These are phyloP conservation scores for Zaprionus davidi DNA, from an alignment of 1,140 invertebrate genomes.

Conservation along the genomic window DNA sequence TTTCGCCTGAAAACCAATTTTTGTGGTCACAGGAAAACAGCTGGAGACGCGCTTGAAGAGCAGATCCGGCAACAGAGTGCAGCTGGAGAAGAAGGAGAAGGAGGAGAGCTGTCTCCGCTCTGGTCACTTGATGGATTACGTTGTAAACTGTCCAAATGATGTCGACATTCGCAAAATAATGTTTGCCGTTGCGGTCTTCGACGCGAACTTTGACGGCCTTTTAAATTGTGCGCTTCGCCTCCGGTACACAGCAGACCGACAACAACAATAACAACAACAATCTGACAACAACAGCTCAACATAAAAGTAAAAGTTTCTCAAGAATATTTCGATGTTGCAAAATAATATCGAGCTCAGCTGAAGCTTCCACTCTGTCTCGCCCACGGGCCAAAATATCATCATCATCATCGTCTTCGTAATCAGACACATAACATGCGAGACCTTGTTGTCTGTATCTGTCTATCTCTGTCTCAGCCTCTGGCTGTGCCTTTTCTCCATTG, in stretches of 20 bases:
- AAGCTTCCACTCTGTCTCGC: not conserved
- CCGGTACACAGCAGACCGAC: not conserved
- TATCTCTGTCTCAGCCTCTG: not conserved
- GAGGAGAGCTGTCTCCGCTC: constrained; percentile 3
- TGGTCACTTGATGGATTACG: constrained; percentile 72
- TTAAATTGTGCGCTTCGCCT: constrained; percentile 54
- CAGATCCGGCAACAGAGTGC: not conserved
- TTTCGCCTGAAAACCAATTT: constrained; percentile 34
- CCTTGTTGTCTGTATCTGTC: not conserved
- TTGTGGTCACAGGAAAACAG: constrained; percentile 2
- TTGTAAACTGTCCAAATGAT: constrained; percentile 64
- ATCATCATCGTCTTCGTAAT: not conserved
- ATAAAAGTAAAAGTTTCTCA: constrained; percentile 68
- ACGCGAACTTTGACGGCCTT: constrained; percentile 36
- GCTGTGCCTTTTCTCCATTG: constrained; percentile 9
- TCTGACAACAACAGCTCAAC: constrained; percentile 5
- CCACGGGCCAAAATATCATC: not conserved
- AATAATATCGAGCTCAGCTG: not conserved
- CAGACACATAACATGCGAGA: not conserved
- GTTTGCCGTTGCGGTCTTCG: constrained; percentile 1
- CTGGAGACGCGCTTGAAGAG: not conserved
- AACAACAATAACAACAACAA: constrained; percentile 1
- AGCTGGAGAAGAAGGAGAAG: not conserved
- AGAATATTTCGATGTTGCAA: constrained; percentile 40
- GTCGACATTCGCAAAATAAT: constrained; percentile 50